Evolutionary conservation across 2,797 vertebrate species (phyloP).

Genomic region (Oceanodroma leucorhoa): DNA sequence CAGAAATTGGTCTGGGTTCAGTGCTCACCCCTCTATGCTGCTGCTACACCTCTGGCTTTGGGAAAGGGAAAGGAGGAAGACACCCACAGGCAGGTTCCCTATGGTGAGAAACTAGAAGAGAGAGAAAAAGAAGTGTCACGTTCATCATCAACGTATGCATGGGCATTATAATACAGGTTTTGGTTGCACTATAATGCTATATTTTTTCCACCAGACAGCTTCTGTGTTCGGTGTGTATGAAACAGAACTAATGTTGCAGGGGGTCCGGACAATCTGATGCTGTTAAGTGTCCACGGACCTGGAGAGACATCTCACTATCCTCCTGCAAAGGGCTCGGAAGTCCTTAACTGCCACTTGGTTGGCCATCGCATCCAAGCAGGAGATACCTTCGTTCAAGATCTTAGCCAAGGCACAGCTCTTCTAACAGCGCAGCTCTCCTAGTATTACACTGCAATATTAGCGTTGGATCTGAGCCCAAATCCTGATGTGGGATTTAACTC

Average conservation of each 20-base stretch:
- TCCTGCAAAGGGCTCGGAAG: background rate
- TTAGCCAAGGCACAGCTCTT: background rate
- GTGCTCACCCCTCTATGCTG: rapidly evolving
- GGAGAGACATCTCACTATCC: background rate
- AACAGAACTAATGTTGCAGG: background rate
- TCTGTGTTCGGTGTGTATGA: background rate
- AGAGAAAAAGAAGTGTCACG: background rate
- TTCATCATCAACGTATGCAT: rapidly evolving
- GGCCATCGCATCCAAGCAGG: background rate
- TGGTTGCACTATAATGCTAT: background rate
- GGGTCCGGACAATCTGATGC: rapidly evolving
- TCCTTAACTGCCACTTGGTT: background rate
- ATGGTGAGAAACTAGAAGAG: background rate
- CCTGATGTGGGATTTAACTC: slow-evolving; percentile 20
- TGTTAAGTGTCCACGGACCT: background rate
- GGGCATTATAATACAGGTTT: background rate
- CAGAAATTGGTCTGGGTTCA: background rate
- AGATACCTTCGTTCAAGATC: background rate
- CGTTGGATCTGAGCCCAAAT: background rate
- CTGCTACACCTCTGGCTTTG: background rate
- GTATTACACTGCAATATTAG: slow-evolving; percentile 5
- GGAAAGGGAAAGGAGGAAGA: background rate
- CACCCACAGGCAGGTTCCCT: background rate
- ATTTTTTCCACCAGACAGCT: background rate
- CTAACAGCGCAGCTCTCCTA: background rate